A percentile compares a stretch with the other conserved stretches of the same genome.
Evolutionary conservation across 2,113 vertebrate genomes (phyloP).

Genomic region (Sclerurus mexicanus): DNA sequence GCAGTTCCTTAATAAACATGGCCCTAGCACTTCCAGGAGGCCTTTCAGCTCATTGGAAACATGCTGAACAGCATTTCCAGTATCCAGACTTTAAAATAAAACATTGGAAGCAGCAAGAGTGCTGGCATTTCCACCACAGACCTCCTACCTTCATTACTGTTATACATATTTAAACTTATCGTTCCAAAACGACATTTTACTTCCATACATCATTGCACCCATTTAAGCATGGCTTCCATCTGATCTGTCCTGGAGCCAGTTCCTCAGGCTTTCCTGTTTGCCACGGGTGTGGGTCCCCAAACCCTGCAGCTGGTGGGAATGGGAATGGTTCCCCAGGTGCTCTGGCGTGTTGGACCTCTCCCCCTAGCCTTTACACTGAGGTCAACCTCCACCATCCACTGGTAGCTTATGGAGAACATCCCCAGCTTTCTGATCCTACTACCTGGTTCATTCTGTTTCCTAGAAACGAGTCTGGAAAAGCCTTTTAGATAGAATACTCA

Average conservation of each 20-base stretch:
- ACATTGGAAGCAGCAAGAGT: neutral
- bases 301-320: neutral
- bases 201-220: neutral
- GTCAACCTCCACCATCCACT: neutral
- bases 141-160: neutral
- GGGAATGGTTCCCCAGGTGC: neutral
- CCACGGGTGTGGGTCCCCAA: neutral
- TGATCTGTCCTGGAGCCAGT: neutral
- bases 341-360: rapidly evolving
- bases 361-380: rapidly evolving
- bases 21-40: neutral
- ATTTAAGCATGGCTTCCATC: neutral
- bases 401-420: neutral
- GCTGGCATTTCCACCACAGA: constrained; percentile 1
- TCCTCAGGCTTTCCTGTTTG: neutral
- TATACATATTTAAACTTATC: neutral
- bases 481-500: neutral
- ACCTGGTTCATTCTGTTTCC: neutral
- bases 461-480: neutral
- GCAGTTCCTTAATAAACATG: neutral
- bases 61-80: neutral
- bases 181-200: constrained; percentile 22
- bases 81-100: constrained; percentile 27
- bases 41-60: neutral
- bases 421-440: neutral